Base-by-base conservation (phyloP, 2,113 vertebrate genomes). In the Phycodurus eques region DNA sequence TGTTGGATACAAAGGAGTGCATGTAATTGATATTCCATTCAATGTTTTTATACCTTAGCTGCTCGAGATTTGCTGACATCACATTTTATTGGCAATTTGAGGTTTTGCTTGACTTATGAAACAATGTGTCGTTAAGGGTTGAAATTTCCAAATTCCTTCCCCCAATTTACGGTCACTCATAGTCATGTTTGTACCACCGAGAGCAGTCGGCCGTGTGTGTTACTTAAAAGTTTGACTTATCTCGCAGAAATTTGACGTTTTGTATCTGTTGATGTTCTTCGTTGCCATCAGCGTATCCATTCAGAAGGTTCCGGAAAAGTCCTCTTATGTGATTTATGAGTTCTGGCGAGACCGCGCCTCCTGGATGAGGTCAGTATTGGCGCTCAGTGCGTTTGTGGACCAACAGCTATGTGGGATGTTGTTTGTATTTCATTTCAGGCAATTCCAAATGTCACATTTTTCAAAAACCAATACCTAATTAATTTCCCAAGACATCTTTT, bases 271-370 rank as follows among this genome's bases (percentile, higher is more conserved):
- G 68, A 65, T 74, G 57, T 72, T 43, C 71, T 43, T 14, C 70
- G 60, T 65, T 56, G 56, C 78, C 75, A 53, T 2, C 91, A 98
- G 96, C 8, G 93, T 98, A 81, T 96, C 95, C 1, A 82, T 95
- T 84, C 95, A 95, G 92, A 96, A 95, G 92, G 90, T 94, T 86
- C 87, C 85, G 0, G 94, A 93, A 60, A 93, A 94, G 76, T 89
- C 90, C 77, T 95, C 93, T 90, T 97, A 95, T 89, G 94, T 94
- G 87, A 92, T 98, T 6, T 96, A 96, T 33, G 96, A 98, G 89
- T 96, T 98, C 90, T 98, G 96, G 96, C 93, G 92, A 89, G 95
- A 97, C 8, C 94, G 94, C 69, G 86, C 94, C 78, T 95, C 97
- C n/a, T 98, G 97, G 97, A 96, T 94, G 90, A 96, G 95, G 96